A percentile compares a stretch with the other conserved stretches of the same genome.
These are phyloP conservation scores for Thryonomys swinderianus DNA, from an alignment of 2,113 vertebrate species.

Conservation along the genomic window DNA sequence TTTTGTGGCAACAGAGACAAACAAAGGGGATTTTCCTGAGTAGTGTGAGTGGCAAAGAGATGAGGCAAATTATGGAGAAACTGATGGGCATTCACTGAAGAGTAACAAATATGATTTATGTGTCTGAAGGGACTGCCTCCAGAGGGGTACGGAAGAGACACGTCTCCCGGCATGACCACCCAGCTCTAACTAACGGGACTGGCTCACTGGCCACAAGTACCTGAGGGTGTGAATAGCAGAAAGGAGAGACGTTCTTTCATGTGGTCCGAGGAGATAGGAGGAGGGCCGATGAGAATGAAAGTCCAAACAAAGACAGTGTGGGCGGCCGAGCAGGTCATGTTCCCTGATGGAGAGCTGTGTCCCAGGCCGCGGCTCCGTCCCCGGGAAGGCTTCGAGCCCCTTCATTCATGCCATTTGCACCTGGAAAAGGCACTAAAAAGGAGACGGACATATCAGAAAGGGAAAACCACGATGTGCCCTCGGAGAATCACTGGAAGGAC, in stretches of 20 bases:
- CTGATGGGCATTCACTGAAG: constrained; percentile 31
- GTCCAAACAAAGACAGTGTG: constrained; percentile 71
- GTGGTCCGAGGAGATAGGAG: constrained; percentile 62
- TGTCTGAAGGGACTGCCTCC: constrained; percentile 59
- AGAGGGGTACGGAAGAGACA: constrained; percentile 43
- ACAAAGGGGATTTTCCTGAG: constrained; percentile 62
- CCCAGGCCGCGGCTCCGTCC: not conserved
- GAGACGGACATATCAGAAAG: constrained; percentile 65
- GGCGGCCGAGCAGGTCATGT: not conserved
- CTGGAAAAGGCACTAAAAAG: constrained; percentile 81
- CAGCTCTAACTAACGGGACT: constrained; percentile 8
- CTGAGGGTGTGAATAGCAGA: constrained; percentile 53
- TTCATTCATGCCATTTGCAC: constrained; percentile 78
- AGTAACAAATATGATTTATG: constrained; percentile 58
- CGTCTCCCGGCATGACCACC: constrained; percentile 42
- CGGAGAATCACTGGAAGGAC: constrained; percentile 59
- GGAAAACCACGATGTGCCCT: constrained; percentile 47
- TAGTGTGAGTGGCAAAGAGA: constrained; percentile 57
- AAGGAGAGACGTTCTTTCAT: constrained; percentile 62
- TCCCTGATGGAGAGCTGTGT: constrained; percentile 62
- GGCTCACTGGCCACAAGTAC: not conserved
- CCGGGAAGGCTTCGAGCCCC: constrained; percentile 66
- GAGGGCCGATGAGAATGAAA: constrained; percentile 64
- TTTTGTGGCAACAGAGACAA: not conserved
- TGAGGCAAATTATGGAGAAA: constrained; percentile 66